Conservation (phyloP, 2,888 invertebrate genomes). For the Crepidodera aurea region DNA sequence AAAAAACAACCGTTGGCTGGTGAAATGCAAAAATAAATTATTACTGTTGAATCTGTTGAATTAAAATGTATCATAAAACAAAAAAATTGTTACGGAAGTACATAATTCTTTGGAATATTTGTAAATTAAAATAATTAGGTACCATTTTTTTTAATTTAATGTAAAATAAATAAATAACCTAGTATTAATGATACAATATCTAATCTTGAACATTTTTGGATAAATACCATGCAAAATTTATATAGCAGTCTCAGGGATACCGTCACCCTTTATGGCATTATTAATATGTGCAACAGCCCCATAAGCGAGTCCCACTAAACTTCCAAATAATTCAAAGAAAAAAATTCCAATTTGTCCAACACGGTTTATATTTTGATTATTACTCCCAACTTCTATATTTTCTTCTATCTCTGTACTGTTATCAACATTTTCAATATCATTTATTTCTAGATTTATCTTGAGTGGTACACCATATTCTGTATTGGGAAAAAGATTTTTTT, state of each 20-base stretch:
- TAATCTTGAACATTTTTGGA: too few species aligned
- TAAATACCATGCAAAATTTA: too few species aligned
- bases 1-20: too few species aligned
- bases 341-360: conserved; percentile 49
- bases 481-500: conserved; percentile 10
- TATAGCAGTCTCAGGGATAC: not conserved
- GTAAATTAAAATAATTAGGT: too few species aligned
- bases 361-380: conserved; percentile 6
- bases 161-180: too few species aligned
- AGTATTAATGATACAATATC: too few species aligned
- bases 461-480: conserved; percentile 29
- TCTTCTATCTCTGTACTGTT: conserved; percentile 4
- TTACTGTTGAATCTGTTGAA: too few species aligned
- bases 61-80: too few species aligned
- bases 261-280: conserved; percentile 21
- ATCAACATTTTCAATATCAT: conserved; percentile 19
- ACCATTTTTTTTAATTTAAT: too few species aligned
- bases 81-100: too few species aligned
- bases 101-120: too few species aligned
- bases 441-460: conserved; percentile 36
- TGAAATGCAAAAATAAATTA: too few species aligned
- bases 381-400: conserved; percentile 10
- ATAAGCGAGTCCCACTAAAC: conserved; percentile 52
- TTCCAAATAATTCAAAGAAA: conserved; percentile 53
- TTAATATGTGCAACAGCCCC: conserved; percentile 50